Conservation (phyloP, 2,888 invertebrate genomes). For the Drosophila picticornis region DNA sequence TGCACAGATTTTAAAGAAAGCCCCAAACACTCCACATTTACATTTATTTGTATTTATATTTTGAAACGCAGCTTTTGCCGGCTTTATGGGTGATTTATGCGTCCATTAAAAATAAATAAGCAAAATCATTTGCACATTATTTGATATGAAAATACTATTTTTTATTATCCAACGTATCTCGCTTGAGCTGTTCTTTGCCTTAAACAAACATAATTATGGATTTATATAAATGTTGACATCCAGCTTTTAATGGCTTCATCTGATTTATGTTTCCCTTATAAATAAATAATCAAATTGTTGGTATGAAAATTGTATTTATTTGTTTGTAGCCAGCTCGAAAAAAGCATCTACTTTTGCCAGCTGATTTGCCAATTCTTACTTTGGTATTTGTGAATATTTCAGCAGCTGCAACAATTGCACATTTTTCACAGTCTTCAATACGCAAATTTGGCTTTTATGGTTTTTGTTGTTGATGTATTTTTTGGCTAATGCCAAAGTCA, state of each 20-base stretch:
- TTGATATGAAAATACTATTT: background rate
- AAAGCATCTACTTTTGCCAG: background rate
- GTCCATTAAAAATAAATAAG: background rate
- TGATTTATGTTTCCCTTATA: background rate
- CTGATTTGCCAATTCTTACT: background rate
- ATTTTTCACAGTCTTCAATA: constrained; percentile 1
- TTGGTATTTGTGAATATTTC: background rate
- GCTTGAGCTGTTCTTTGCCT: background rate
- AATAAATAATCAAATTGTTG: background rate
- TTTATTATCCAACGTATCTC: background rate
- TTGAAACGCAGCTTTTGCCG: background rate
- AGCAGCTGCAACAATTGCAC: background rate
- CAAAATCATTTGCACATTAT: background rate
- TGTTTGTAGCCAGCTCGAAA: background rate
- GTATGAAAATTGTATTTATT: background rate
- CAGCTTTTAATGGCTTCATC: background rate
- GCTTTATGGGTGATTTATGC: background rate
- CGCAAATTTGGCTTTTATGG: constrained; percentile 22
- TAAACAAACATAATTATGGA: background rate
- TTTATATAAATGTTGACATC: background rate
- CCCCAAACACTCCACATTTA: background rate
- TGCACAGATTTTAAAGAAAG: background rate
- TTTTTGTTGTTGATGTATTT: background rate
- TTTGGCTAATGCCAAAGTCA: constrained; percentile 2
- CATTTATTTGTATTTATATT: background rate